phyloP scores from a whole-genome alignment of 2,797 vertebrate species.

The Macropus fuliginosus region DNA sequence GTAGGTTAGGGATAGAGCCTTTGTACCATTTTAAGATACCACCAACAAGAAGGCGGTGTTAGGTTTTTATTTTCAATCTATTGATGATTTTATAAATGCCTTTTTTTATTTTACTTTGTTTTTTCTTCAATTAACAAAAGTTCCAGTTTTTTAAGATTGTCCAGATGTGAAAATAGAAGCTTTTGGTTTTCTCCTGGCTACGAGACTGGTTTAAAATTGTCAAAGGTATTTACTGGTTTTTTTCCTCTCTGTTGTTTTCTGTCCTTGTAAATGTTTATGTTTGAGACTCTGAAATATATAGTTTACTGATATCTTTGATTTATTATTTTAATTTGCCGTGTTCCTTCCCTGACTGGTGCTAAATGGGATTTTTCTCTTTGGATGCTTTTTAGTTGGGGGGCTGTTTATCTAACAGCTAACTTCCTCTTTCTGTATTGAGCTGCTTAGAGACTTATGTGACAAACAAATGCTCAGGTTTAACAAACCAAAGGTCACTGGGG shows the following conservation, averaged over 20 bases:
- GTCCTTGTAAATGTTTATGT: slow-evolving; percentile 26
- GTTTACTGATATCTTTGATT: background rate
- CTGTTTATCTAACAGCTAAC: background rate
- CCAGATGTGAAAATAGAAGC: slow-evolving; percentile 4
- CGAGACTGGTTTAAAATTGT: background rate
- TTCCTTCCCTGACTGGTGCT: background rate
- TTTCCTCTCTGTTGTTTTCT: slow-evolving; percentile 19
- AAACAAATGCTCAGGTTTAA: background rate
- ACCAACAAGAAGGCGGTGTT: background rate
- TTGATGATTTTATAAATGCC: background rate
- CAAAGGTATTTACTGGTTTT: background rate
- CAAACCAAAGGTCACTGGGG: background rate
- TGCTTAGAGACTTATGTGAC: background rate
- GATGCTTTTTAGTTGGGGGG: background rate
- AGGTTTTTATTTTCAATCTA: background rate
- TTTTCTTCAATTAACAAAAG: slow-evolving; percentile 7
- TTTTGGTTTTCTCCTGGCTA: background rate
- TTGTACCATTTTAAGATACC: background rate
- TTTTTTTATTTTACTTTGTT: background rate
- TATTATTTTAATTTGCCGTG: background rate
- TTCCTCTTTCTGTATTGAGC: slow-evolving; percentile 14
- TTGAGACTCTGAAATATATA: slow-evolving; percentile 29
- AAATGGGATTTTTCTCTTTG: background rate
- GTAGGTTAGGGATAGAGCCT: background rate
- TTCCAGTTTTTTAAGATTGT: background rate